Base-by-base conservation (phyloP, 2,797 vertebrate species). In the Tarsius wallacei region DNA sequence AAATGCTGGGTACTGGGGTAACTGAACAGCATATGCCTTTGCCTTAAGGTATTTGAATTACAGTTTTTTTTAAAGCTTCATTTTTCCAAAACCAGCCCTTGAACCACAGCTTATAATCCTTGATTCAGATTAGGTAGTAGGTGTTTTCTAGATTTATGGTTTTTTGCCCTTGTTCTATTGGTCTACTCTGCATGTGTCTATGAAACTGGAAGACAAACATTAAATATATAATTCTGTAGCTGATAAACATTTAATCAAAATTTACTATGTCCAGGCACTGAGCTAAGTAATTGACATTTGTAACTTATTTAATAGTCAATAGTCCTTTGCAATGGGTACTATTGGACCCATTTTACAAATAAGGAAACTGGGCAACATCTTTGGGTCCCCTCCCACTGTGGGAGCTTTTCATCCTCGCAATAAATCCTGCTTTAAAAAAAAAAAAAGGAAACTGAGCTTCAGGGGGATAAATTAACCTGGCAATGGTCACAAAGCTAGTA, bases 61-160 rank as follows among this genome's bases (percentile, higher is more conserved):
- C 28, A 4, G 42, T 42, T 42, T 42, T 42, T 42, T 42, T 42
- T 42, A 42, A 42, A 42, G 42, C 16, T 73, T 6, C 51, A 88
- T 73, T 93, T 93, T 96, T 95, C 76, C 31, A 93, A 90, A 89
- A 57, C 24, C 59, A 66, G 83, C 36, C 59, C 36, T 87, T 85
- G 55, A 57, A 76, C 68, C 55, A 91, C 24, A 93, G 33, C 21
- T 96, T 95, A 78, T 31, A 12, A 49, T 80, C 57, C 77, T 55
- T 86, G 10, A 78, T 86, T 91, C 90, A 78, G n/a, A 68, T 82
- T 70, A 57, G 51, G 21, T 86, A 14, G n/a, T 59, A 9, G 84
- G 7, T 57, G 68, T 85, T 93, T 70, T 47, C 68, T 88, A 85
- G 55, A 74, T 83, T 83, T 66, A 61, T 51, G 28, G 5, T 0